Base-by-base conservation (phyloP, 2,888 invertebrate species). In the Rhingia rostrata region DNA sequence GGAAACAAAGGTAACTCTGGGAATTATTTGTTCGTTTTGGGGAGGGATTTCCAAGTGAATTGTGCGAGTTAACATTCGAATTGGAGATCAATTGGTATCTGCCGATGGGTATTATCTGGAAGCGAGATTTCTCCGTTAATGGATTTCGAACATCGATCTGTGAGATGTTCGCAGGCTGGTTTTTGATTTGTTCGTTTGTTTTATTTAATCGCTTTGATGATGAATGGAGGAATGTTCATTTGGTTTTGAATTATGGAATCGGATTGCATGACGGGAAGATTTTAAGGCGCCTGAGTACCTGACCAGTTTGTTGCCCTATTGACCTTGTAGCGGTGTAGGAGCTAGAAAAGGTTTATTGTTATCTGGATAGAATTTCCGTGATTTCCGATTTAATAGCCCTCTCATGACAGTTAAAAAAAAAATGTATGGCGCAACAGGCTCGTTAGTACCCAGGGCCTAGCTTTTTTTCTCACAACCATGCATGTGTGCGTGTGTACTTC, bases 31-130 rank as follows among this genome's bases (percentile, higher is more conserved):
- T 67, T 54, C 39, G 22, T 22, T 22, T n/a, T 22, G 22, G 22
- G 22, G 22, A 22, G 22, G 22, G 22, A 22, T 22, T 22, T 2
- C 22, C 22, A 22, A 22, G 22, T 22, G 22, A 22, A 2, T 22
- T 22, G 58, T 6, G 51, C 41, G 43, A 9, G 22, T 51, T 30
- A 35, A 58, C n/a, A 72, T 1, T 22, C 22, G 22, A 22, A 22
- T 22, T 32, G 39, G 39, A 78, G 78, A 79, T 79, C 79, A 72
- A 83, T 83, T 83, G 82, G 54, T 67, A 53, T 70, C 82, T 70
- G 69, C 58, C 75, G 56, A 37, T 39, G 45, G 53, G 53, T 33
- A 41, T 30, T 37, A 51, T 35, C 43, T 41, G 60, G 51, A 43
- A 63, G 67, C 66, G 12, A 45, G 33, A 37, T 12, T 45, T 51